phyloP scores from a whole-genome alignment of 2,113 vertebrate genomes.

The Smithornis capensis region DNA sequence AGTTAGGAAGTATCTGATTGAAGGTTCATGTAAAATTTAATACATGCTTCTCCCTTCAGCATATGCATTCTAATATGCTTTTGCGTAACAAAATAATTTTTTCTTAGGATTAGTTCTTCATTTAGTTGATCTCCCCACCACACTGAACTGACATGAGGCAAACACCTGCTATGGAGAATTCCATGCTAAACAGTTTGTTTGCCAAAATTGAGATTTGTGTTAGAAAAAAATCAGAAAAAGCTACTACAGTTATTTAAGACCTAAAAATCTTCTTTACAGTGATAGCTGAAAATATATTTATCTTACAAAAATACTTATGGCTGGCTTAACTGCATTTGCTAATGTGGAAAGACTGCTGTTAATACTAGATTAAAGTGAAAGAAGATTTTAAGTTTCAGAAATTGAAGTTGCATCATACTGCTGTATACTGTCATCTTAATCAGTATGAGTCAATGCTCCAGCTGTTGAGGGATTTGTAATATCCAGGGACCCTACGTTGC shows the following conservation, averaged over 20 bases:
- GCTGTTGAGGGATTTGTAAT: background rate
- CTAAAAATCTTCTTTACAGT: background rate
- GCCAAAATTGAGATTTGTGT: background rate
- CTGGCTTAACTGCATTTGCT: background rate
- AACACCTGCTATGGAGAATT: background rate
- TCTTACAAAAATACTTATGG: background rate
- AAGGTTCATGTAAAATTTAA: background rate
- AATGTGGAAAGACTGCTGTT: background rate
- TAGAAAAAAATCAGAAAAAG: background rate
- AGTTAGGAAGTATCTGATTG: background rate
- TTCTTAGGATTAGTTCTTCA: background rate
- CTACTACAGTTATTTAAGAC: background rate
- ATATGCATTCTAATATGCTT: background rate
- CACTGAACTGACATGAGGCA: background rate
- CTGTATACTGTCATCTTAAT: background rate
- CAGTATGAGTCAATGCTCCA: rapidly evolving
- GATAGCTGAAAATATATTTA: background rate
- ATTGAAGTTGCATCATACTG: background rate
- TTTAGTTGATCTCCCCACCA: background rate
- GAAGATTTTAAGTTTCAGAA: background rate
- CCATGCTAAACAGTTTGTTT: background rate
- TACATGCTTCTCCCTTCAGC: background rate
- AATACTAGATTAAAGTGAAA: background rate
- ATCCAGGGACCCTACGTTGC: background rate
- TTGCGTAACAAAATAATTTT: background rate